These are phyloP conservation scores for Zapus hudsonius DNA, from an alignment of 2,113 vertebrate genomes.

Conservation along the genomic window DNA sequence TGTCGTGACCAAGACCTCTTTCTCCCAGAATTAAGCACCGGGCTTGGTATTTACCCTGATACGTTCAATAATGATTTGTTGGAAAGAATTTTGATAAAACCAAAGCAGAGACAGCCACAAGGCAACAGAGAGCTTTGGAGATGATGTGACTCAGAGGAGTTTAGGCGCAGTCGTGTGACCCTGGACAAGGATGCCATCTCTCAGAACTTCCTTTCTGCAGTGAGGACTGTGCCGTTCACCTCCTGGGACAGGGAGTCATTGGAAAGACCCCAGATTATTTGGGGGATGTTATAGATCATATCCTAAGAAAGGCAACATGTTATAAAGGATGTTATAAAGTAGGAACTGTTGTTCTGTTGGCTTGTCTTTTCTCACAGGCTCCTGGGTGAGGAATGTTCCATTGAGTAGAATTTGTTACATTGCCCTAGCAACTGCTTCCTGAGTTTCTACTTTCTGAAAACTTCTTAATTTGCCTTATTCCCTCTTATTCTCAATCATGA, in stretches of 20 bases:
- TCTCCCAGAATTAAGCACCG: background rate
- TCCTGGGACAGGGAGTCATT: background rate
- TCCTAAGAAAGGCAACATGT: background rate
- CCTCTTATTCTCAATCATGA: background rate
- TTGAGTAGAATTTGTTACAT: background rate
- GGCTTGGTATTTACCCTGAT: background rate
- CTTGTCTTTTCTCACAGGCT: background rate
- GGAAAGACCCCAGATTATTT: background rate
- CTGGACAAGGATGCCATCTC: background rate
- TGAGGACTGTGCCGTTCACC: background rate
- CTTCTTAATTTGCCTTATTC: background rate
- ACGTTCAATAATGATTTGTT: slow-evolving; percentile 13
- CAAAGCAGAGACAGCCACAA: no score
- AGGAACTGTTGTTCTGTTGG: background rate
- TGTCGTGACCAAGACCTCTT: background rate
- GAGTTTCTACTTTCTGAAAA: slow-evolving; percentile 34
- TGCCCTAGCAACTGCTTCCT: background rate
- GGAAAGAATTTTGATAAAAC: slow-evolving; percentile 43
- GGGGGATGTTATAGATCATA: background rate
- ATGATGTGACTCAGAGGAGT: background rate
- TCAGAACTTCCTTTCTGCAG: background rate
- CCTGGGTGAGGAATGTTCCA: background rate
- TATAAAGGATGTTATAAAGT: background rate
- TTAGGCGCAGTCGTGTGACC: background rate
- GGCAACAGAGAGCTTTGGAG: background rate